phyloP scores from a whole-genome alignment of 2,113 vertebrate genomes.

The Bathybates hornii region DNA sequence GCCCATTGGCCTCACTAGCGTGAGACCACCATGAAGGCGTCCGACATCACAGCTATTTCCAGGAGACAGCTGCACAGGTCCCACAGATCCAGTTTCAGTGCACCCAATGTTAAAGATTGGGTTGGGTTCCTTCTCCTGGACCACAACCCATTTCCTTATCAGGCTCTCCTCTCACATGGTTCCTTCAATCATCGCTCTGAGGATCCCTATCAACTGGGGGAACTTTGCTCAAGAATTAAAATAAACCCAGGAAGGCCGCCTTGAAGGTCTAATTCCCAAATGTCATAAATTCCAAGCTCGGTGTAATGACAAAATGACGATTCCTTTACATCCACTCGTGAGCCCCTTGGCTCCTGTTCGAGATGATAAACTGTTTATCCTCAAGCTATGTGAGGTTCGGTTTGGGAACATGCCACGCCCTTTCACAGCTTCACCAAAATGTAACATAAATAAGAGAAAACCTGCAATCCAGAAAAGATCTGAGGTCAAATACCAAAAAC shows the following conservation, averaged over 20 bases:
- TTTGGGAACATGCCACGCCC: neutral
- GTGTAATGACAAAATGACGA: neutral
- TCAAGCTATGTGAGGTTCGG: neutral
- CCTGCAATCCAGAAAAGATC: neutral
- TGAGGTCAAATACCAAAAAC: neutral
- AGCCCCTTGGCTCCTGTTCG: neutral
- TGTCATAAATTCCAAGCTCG: neutral
- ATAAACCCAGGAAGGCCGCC: neutral
- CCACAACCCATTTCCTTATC: constrained; percentile 67
- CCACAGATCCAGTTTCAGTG: constrained; percentile 66
- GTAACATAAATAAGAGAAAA: neutral
- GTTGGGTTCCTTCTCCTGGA: constrained; percentile 70
- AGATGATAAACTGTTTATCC: constrained; percentile 41
- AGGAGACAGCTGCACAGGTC: constrained; percentile 76
- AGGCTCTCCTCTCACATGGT: constrained; percentile 45
- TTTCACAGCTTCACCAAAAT: neutral
- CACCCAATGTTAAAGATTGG: constrained; percentile 49
- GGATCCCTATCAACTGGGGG: neutral
- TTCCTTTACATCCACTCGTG: neutral
- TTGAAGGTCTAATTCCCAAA: neutral
- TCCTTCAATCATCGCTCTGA: constrained; percentile 34
- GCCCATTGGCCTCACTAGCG: neutral
- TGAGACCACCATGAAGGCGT: neutral
- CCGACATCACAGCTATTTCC: constrained; percentile 48
- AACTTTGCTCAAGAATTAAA: constrained; percentile 28